Percentiles rank a stretch among this genome's conserved stretches.
phyloP scores from a whole-genome alignment of 2,888 invertebrate genomes.

The Tromatobia lineatoria region DNA sequence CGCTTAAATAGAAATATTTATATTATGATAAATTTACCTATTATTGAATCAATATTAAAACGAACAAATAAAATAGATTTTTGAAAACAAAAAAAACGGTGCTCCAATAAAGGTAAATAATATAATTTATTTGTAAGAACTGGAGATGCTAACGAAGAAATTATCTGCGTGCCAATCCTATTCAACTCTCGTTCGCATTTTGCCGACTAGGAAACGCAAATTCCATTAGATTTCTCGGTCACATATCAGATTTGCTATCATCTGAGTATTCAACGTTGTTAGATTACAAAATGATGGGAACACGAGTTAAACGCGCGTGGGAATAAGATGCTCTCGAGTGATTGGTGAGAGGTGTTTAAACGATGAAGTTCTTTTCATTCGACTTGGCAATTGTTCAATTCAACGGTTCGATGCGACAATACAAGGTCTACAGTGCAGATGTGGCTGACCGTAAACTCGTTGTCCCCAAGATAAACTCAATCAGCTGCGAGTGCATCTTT shows the following conservation, averaged over 20 bases:
- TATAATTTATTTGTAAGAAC: constrained; percentile 57
- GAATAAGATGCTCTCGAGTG: constrained; percentile 52
- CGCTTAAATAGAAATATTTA: no score
- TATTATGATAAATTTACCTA: no score
- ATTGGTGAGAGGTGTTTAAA: constrained; percentile 60
- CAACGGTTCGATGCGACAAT: constrained; percentile 67
- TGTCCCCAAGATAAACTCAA: constrained; percentile 1
- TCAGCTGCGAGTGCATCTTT: neutral
- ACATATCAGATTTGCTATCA: constrained; percentile 25
- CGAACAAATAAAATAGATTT: no score
- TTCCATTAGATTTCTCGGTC: constrained; percentile 62
- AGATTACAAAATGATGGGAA: constrained; percentile 51
- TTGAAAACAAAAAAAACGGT: neutral
- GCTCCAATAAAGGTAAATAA: constrained; percentile 42
- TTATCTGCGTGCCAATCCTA: constrained; percentile 32
- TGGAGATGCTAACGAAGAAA: constrained; percentile 8
- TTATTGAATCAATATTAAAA: no score
- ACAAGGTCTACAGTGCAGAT: constrained; percentile 24
- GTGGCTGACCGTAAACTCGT: constrained; percentile 39
- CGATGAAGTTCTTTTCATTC: constrained; percentile 33
- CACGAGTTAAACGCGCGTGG: constrained; percentile 54
- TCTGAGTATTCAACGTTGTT: constrained; percentile 54
- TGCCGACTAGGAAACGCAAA: constrained; percentile 32
- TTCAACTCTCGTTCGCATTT: neutral
- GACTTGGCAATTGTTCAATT: constrained; percentile 81